Percentiles rank a stretch among this genome's conserved stretches.
These are phyloP conservation scores for Syngnathus floridae DNA, from an alignment of 2,113 vertebrate genomes.

Conservation along the genomic window DNA sequence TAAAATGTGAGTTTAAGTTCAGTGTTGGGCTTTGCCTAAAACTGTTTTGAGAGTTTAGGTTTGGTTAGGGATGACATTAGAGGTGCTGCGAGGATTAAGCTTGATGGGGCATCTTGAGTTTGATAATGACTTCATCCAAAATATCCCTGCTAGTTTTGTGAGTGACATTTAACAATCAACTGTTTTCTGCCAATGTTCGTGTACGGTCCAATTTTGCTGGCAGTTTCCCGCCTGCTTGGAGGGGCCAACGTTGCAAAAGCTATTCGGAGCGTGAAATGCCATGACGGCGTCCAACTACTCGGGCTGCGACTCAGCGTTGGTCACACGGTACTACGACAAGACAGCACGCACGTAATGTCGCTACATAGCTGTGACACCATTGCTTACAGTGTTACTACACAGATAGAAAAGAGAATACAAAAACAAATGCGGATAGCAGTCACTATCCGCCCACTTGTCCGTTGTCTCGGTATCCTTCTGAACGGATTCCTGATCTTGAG, in stretches of 20 bases:
- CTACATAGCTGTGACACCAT: conserved; percentile 49
- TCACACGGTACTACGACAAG: conserved; percentile 14
- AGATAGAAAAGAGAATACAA: conserved; percentile 54
- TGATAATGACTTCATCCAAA: not conserved
- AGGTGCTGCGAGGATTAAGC: not conserved
- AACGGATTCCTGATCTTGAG: conserved; percentile 2
- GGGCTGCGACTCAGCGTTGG: not conserved
- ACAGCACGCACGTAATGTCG: conserved; percentile 34
- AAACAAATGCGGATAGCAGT: conserved; percentile 17
- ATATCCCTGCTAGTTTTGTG: not conserved
- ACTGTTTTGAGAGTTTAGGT: not conserved
- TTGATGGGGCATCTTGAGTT: not conserved
- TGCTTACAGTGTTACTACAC: conserved; percentile 64
- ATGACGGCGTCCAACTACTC: not conserved
- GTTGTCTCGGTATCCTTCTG: conserved; percentile 6
- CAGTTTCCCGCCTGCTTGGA: not conserved
- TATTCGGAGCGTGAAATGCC: not conserved
- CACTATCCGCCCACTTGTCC: conserved; percentile 18
- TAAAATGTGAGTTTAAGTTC: no score
- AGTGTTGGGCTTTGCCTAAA: no score
- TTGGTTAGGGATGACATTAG: not conserved
- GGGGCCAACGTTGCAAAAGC: not conserved
- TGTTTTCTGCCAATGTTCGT: not conserved
- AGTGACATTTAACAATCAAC: not conserved
- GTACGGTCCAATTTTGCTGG: not conserved